phyloP scores from a whole-genome alignment of 2,113 vertebrate species.

The Muntiacus muntjak region DNA sequence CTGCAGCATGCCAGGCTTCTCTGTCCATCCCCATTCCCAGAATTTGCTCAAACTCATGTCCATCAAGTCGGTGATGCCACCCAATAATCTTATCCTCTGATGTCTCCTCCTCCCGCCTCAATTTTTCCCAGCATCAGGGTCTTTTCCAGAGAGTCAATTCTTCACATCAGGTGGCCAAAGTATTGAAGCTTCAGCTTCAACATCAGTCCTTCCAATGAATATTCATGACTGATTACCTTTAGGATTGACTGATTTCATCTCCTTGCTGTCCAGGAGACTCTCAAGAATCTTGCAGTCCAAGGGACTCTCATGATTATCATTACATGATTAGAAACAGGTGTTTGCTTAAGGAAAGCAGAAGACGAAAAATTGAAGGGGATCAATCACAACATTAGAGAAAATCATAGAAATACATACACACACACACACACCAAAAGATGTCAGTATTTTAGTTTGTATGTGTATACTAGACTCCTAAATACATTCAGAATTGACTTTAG shows the following conservation, averaged over 20 bases:
- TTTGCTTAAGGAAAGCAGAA: background rate
- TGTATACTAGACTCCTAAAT: background rate
- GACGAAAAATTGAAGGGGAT: background rate
- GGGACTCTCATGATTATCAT: background rate
- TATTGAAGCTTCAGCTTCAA: background rate
- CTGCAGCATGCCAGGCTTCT: background rate
- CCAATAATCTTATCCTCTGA: background rate
- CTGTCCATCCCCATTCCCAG: background rate
- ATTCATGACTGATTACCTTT: background rate
- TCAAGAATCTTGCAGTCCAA: background rate
- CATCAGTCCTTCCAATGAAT: background rate
- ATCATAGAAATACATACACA: background rate
- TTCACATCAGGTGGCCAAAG: background rate
- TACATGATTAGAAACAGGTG: background rate
- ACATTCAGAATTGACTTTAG: background rate
- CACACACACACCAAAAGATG: background rate
- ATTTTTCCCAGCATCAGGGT: background rate
- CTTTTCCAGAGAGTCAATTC: background rate
- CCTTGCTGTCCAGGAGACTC: background rate
- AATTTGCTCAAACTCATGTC: background rate
- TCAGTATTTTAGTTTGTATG: background rate
- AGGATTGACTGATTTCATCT: background rate
- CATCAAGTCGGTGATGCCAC: accelerated
- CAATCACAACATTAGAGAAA: background rate
- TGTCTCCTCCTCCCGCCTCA: background rate